A percentile compares a stretch with the other conserved stretches of the same genome.
These are phyloP conservation scores for Gobius niger DNA, from an alignment of 2,113 vertebrate genomes.

Conservation along the genomic window DNA sequence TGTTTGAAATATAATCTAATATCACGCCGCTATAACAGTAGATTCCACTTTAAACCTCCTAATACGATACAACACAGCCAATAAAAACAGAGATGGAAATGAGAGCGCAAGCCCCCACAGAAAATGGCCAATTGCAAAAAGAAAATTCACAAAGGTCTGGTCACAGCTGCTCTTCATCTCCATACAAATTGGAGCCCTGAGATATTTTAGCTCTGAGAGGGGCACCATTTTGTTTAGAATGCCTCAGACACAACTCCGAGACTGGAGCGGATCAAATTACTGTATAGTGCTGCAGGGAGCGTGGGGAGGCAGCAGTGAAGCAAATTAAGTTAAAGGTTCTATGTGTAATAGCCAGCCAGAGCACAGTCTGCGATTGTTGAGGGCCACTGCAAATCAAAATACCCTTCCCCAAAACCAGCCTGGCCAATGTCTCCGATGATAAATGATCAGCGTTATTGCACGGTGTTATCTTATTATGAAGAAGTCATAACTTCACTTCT, in stretches of 20 bases:
- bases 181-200: slow-evolving; percentile 9
- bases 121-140: slow-evolving; percentile 22
- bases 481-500: slow-evolving; percentile 46
- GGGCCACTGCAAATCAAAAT: slow-evolving; percentile 48
- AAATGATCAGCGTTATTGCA: slow-evolving; percentile 49
- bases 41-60: background rate
- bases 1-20: too few species aligned
- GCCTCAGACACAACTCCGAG: slow-evolving; percentile 35
- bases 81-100: slow-evolving; percentile 14
- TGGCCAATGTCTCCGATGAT: slow-evolving; percentile 39
- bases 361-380: slow-evolving; percentile 27
- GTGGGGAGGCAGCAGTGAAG: slow-evolving; percentile 36
- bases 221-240: slow-evolving; percentile 27
- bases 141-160: slow-evolving; percentile 10
- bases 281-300: slow-evolving; percentile 36
- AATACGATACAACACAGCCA: background rate
- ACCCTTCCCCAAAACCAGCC: slow-evolving; percentile 27
- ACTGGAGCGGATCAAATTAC: slow-evolving; percentile 40
- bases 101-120: slow-evolving; percentile 27
- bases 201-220: slow-evolving; percentile 19
- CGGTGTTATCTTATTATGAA: slow-evolving; percentile 51
- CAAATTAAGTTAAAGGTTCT: slow-evolving; percentile 56
- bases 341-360: slow-evolving; percentile 37
- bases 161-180: slow-evolving; percentile 19
- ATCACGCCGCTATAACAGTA: background rate